Percentiles rank a stretch among this genome's conserved stretches.
Conservation (phyloP, 2,113 vertebrate genomes). For the Tachysurus vachellii region DNA sequence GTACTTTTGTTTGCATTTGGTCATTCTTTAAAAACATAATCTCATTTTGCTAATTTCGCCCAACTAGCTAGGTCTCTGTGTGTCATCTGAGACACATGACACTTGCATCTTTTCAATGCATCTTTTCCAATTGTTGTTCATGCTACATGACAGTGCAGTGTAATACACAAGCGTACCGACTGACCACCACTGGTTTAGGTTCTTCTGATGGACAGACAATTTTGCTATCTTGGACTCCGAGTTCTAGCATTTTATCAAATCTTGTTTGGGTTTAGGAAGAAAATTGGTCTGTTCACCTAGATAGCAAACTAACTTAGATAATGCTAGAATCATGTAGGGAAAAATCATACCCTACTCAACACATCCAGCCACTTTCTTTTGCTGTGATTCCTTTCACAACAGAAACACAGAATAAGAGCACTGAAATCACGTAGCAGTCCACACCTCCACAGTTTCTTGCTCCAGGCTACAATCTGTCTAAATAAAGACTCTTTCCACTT, state of each 20-base stretch:
- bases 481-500: neutral
- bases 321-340: neutral
- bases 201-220: too few relatives aligned
- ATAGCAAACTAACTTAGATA: neutral
- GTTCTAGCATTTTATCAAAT: neutral
- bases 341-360: neutral
- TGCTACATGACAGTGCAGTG: neutral
- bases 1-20: neutral
- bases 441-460: conserved; percentile 1
- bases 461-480: neutral
- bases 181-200: too few relatives aligned
- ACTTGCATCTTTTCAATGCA: too few relatives aligned
- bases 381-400: neutral
- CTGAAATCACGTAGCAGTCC: neutral
- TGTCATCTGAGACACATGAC: neutral
- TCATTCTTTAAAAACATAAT: too few relatives aligned
- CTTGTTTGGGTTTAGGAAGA: neutral
- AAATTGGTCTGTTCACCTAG: neutral
- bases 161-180: neutral
- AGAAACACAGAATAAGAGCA: neutral
- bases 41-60: neutral
- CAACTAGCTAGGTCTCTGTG: neutral
- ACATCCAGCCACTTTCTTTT: neutral
- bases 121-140: neutral
- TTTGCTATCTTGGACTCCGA: too few relatives aligned